Percentiles rank a stretch among this genome's conserved stretches.
Conservation (phyloP, 2,113 vertebrate genomes). For the Apteryx mantelli region DNA sequence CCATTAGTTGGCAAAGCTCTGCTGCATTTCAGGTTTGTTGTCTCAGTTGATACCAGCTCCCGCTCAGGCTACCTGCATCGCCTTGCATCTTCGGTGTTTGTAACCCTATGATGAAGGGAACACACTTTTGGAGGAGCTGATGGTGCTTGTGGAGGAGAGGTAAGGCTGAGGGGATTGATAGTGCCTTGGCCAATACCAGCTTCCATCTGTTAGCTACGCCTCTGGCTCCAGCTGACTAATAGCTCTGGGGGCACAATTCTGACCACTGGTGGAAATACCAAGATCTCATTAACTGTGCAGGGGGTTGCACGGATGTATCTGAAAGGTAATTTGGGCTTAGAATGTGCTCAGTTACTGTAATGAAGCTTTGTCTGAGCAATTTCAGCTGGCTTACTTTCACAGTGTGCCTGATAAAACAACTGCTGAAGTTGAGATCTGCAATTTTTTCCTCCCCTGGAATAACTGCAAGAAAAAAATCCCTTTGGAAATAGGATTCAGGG, state of each 20-base stretch:
- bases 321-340: neutral
- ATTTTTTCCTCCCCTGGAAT: neutral
- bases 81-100: neutral
- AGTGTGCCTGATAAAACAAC: neutral
- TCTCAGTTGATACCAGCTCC: neutral
- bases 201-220: neutral
- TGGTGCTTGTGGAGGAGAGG: neutral
- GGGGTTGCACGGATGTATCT: neutral
- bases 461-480: neutral
- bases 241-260: neutral
- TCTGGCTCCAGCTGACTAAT: neutral
- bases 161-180: neutral
- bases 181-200: neutral
- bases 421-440: neutral
- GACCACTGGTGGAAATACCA: neutral
- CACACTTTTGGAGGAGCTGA: neutral
- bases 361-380: neutral
- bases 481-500: neutral
- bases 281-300: neutral
- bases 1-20: neutral
- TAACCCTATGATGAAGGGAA: neutral
- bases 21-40: neutral
- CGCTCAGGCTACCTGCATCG: neutral
- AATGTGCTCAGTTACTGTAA: neutral
- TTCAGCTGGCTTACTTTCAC: neutral